Percentiles rank a stretch among this genome's conserved stretches.
phyloP scores from a whole-genome alignment of 92 coral and sea anemone genomes.

The Heteractis magnifica region DNA sequence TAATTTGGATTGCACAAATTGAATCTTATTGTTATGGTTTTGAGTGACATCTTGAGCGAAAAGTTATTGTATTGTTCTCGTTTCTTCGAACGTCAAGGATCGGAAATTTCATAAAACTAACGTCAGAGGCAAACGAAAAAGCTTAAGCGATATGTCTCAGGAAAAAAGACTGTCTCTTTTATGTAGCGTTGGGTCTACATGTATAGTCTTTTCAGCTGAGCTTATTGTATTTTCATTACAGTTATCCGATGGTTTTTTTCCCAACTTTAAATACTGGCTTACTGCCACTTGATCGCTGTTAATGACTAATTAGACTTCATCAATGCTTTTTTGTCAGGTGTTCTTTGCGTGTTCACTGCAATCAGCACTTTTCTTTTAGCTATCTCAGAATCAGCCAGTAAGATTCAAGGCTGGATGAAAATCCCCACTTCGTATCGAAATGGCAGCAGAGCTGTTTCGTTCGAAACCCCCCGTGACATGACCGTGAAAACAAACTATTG shows the following conservation, averaged over 20 bases:
- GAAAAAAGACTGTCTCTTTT: not conserved
- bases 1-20: not conserved
- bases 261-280: conserved; percentile 6
- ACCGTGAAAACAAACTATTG: not conserved
- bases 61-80: not conserved
- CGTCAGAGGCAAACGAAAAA: conserved; percentile 11
- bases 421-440: not conserved
- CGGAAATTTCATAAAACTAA: conserved; percentile 5
- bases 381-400: not conserved
- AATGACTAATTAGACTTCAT: not conserved
- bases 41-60: conserved; percentile 9
- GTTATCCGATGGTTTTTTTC: not conserved
- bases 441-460: not conserved
- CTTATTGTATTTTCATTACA: not conserved
- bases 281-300: not conserved
- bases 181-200: not conserved
- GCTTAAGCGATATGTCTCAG: conserved; percentile 8
- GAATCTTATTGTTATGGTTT: not conserved
- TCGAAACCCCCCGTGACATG: not conserved
- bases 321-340: not conserved
- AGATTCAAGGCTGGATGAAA: not conserved
- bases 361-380: not conserved
- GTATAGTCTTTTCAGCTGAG: not conserved
- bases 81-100: not conserved
- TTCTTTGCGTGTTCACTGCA: not conserved